These are phyloP conservation scores for Acrossocheilus wenchowensis DNA, from an alignment of 2,797 vertebrate genomes.

Conservation along the genomic window DNA sequence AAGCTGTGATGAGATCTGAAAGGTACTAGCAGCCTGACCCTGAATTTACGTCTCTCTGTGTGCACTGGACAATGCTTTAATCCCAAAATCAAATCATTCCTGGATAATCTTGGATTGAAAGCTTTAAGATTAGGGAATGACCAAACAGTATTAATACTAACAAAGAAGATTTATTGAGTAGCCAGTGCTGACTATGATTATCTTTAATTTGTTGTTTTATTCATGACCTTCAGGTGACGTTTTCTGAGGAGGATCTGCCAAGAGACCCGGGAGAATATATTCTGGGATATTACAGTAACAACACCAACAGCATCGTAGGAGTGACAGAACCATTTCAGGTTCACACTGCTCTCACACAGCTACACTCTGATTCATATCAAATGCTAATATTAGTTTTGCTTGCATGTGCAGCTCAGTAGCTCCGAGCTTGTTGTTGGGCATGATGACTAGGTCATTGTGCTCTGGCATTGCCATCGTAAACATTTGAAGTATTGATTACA, in stretches of 20 bases:
- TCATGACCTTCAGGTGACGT: constrained; percentile 81
- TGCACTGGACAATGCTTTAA: not conserved
- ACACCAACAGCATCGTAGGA: constrained; percentile 87
- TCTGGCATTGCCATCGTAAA: not conserved
- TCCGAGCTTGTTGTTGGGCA: not conserved
- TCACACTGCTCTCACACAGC: constrained; percentile 25
- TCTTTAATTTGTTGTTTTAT: constrained; percentile 9
- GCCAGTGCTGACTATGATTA: constrained; percentile 17
- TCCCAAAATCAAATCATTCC: constrained; percentile 3
- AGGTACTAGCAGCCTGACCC: not conserved
- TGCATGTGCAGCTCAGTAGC: not conserved
- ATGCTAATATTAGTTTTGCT: constrained; percentile 30
- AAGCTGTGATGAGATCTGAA: not conserved
- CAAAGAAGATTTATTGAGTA: constrained; percentile 4
- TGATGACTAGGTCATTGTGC: constrained; percentile 21
- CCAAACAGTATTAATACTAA: constrained; percentile 22
- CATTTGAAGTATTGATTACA: not conserved
- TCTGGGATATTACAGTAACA: constrained; percentile 93
- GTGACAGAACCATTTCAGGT: constrained; percentile 94
- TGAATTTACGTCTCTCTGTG: not conserved
- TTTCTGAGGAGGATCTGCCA: constrained; percentile 91
- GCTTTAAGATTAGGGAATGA: constrained; percentile 29
- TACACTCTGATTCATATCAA: constrained; percentile 3
- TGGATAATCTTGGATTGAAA: constrained; percentile 27
- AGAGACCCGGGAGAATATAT: constrained; percentile 91